Percentiles rank a stretch among this genome's conserved stretches.
phyloP scores from a whole-genome alignment of 2,888 invertebrate genomes.

The Beris chalybata region DNA sequence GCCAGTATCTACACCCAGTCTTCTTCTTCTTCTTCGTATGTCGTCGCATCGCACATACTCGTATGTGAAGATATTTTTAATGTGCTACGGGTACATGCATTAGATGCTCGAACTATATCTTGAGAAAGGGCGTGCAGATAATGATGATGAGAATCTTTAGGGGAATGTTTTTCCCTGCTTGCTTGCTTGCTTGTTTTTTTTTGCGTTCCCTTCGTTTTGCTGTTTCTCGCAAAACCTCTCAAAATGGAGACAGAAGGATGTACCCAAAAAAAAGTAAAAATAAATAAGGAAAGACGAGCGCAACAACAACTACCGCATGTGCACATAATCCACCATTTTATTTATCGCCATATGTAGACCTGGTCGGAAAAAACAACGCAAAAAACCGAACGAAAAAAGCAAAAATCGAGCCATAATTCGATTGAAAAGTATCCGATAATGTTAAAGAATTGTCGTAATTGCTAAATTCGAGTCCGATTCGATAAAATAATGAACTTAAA shows the following conservation, averaged over 20 bases:
- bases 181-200: slow-evolving; percentile 1
- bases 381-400: too few relatives aligned
- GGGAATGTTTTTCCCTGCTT: slow-evolving; percentile 14
- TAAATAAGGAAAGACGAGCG: too few relatives aligned
- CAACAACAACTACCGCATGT: slow-evolving; percentile 17
- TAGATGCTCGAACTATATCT: not conserved
- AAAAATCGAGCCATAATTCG: too few relatives aligned
- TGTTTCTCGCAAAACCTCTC: not conserved
- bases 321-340: slow-evolving; percentile 22
- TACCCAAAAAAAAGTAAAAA: not conserved
- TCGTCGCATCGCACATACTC: slow-evolving; percentile 1
- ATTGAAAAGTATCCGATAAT: too few relatives aligned
- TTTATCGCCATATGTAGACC: not conserved
- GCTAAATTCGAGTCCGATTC: too few relatives aligned
- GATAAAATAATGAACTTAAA: too few relatives aligned
- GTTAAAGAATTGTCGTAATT: too few relatives aligned
- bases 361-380: not conserved
- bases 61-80: slow-evolving; percentile 11
- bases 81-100: slow-evolving; percentile 12
- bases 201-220: not conserved
- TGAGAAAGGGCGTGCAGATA: slow-evolving; percentile 12
- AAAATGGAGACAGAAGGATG: slow-evolving; percentile 11
- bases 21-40: too few relatives aligned
- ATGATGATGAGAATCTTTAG: slow-evolving; percentile 17
- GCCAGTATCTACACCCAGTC: too few relatives aligned